These are phyloP conservation scores for Portevinia maculata DNA, from an alignment of 2,888 invertebrate species.

Conservation along the genomic window DNA sequence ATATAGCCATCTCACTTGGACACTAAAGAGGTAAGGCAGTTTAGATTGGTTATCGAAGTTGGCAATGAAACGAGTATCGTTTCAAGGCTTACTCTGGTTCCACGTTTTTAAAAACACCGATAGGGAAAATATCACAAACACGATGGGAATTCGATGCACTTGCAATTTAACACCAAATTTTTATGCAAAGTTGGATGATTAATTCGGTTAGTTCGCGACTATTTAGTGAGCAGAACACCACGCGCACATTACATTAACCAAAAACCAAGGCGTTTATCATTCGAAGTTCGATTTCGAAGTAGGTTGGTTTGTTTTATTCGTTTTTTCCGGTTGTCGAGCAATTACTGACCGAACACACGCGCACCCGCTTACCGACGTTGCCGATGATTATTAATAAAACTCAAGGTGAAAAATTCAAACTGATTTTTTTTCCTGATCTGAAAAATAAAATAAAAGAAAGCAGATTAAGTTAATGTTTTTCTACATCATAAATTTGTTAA, in stretches of 20 bases:
- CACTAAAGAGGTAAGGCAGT: conserved; percentile 50
- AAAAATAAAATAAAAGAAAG: not conserved
- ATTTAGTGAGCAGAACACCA: conserved; percentile 45
- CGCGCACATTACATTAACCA: conserved; percentile 45
- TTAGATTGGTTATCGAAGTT: conserved; percentile 7
- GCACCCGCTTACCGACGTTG: conserved; percentile 28
- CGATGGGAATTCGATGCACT: not conserved
- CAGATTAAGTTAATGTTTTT: too few species aligned
- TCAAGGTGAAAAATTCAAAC: not conserved
- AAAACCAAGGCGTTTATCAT: conserved; percentile 64
- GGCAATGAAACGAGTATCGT: conserved; percentile 63
- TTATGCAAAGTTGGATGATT: not conserved
- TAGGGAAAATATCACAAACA: not conserved
- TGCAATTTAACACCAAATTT: not conserved
- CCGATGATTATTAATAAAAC: conserved; percentile 1
- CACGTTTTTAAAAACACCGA: conserved; percentile 51
- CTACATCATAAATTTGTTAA: too few species aligned
- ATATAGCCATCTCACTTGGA: conserved; percentile 40
- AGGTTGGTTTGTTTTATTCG: conserved; percentile 50
- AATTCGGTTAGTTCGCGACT: not conserved
- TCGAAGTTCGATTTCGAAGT: conserved; percentile 59
- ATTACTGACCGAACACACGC: conserved; percentile 28
- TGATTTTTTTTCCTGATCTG: not conserved
- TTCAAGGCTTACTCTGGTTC: conserved; percentile 41
- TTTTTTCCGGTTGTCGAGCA: not conserved